Evolutionary conservation across 2,888 invertebrate genomes (phyloP).

Genomic region (Kuschelorhynchus macadamiae): DNA sequence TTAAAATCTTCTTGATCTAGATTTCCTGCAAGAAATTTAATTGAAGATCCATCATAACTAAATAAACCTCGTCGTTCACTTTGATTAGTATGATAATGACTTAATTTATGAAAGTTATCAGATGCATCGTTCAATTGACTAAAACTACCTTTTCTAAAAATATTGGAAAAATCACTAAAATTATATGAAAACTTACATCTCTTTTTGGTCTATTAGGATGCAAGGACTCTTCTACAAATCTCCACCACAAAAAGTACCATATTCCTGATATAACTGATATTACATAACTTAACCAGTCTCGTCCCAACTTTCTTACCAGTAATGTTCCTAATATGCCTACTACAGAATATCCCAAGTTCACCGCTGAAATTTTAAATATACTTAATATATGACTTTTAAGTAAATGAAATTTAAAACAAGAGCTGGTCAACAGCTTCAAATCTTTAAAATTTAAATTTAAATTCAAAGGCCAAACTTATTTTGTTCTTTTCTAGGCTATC

Average conservation of each 20-base stretch:
- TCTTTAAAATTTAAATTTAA: too few relatives aligned
- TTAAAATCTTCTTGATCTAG: background rate
- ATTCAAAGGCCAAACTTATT: too few relatives aligned
- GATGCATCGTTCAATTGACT: constrained; percentile 4
- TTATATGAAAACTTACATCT: constrained; percentile 62
- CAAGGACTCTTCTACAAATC: constrained; percentile 72
- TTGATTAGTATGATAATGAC: background rate
- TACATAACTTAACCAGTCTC: constrained; percentile 72
- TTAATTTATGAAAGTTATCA: constrained; percentile 7
- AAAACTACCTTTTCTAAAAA: background rate
- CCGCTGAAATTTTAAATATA: constrained; percentile 66
- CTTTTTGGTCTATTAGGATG: constrained; percentile 67
- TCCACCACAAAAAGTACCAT: constrained; percentile 73
- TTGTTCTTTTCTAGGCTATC: too few relatives aligned
- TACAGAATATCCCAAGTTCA: constrained; percentile 72
- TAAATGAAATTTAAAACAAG: too few relatives aligned
- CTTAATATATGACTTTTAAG: too few relatives aligned
- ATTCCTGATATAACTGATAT: constrained; percentile 69
- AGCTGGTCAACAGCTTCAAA: too few relatives aligned
- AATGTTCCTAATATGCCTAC: constrained; percentile 72
- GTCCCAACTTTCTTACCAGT: constrained; percentile 70
- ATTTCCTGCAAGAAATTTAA: constrained; percentile 8
- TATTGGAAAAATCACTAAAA: too few relatives aligned
- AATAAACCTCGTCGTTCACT: constrained; percentile 7
- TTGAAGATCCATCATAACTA: background rate